Evolutionary conservation across 92 coral and sea anemone genomes (phyloP), one percentile per base, ranked within the genome.

Genomic region (Muricea muricata): DNA sequence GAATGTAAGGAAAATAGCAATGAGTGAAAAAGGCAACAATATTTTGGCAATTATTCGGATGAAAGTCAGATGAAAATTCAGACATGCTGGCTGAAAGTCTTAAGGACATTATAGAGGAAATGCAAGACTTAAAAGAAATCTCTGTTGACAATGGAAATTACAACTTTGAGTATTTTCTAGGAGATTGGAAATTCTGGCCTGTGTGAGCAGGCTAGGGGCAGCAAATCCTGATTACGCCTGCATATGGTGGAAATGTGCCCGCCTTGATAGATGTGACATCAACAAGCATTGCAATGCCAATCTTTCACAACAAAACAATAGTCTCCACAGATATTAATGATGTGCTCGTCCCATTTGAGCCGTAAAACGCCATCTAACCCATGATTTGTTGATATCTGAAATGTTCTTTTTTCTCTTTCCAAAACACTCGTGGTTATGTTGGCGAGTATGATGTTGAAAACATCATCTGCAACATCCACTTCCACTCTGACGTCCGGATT

Each of bases 71-170:
- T 13, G 92, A 88, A 47, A 70, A 28, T 35, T 82, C 82, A 72
- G 84, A 78, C 13, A 87, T 73, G 42, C 71, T 83, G 10, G 39
- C 77, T 30, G 89, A 83, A 50, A 87, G 89, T 45, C 87, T 88
- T 5, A 0, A 41, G 1, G 92, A 85, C 65, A 18, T 82, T 0
- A 86, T 35, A 15, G 50, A 33, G 9, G 83, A 89, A 78, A 91
- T 85, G 88, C 30, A 56, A 24, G 69, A 61, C 3, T 4, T 67
- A 17, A 1, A 31, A 3, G 24, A 33, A 1, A 67, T 67, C 30
- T 4, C 10, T 2, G 39, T 67, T 25, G 74, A 67, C 15, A 20
- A 31, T 33, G 15, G 12, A 25, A 26, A 3, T 0, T 67, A 1
- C 21, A 1, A 30, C 11, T 17, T 67, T 11, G 74, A 67, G 24